Evolutionary conservation across 2,888 invertebrate species (phyloP), one percentile per base, ranked within the genome.

Genomic region (Taphrorychus bicolor): DNA sequence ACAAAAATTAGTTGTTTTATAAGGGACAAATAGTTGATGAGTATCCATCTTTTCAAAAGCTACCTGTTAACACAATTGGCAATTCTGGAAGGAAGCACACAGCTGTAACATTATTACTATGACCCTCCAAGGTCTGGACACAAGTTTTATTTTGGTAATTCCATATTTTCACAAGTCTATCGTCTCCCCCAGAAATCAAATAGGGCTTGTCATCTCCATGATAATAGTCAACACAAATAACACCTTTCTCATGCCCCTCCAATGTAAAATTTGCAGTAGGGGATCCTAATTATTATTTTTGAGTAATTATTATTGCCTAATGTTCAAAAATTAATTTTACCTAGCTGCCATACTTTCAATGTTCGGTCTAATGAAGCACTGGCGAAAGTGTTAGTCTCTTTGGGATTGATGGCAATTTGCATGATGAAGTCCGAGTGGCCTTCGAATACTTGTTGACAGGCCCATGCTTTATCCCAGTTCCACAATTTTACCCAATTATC

Each of bases 401-500:
- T 99, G 0, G 99, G 99, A 83, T 99, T 99, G 78, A 99, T 94
- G 0, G 97, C 98, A 75, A 99, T 93, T 83, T 99, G 98, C 99
- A 99, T 99, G 1, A 99, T 97, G 79, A 99, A 99, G 83, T 99
- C 99, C 0, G 97, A 95, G 84, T 99, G 99, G 0, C 98, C 98
- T 80, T 99, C 99, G 80, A 99, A 99, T 11, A 97, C 94, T 81
- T 99, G 98, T 80, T 98, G 98, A 77, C 97, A 96, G 0, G 93
- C 88, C 98, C 98, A 99, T 77, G 94, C 89, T 80, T 98, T 97
- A 60, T 99, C 99, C 99, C 99, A 99, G 82, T 99, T 99, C 99
- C 99, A 99, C 66, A 99, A 83, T 82, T 99, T 99, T 71, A 99
- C 97, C 61, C 96, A 84, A 92, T 99, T 94, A 79, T 99, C 99